These are phyloP conservation scores for Poeciliopsis turneri DNA, from an alignment of 2,797 vertebrate species.

Conservation along the genomic window DNA sequence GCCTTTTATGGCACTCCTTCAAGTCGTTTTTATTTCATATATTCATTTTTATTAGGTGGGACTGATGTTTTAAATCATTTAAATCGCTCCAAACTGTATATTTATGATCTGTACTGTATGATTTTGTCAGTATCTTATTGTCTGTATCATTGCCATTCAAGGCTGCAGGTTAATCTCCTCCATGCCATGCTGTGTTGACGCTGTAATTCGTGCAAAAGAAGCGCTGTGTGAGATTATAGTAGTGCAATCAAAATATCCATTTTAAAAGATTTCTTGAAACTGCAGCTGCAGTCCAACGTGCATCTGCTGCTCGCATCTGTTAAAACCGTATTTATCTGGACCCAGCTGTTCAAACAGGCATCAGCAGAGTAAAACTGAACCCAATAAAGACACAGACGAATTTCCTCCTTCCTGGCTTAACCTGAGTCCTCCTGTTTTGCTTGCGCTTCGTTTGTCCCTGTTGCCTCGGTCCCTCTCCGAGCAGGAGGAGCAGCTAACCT, in stretches of 20 bases:
- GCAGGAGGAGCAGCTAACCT: conserved; percentile 14
- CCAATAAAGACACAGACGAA: conserved; percentile 11
- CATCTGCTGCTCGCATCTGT: neutral
- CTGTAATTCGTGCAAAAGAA: neutral
- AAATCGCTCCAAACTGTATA: too few relatives aligned
- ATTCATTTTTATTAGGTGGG: too few relatives aligned
- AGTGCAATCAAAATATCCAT: neutral
- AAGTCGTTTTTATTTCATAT: too few relatives aligned
- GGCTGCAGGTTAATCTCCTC: neutral
- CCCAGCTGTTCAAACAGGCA: neutral
- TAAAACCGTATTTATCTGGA: neutral
- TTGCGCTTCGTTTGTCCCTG: conserved; percentile 12
- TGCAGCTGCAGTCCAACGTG: neutral
- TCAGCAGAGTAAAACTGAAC: neutral
- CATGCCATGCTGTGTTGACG: neutral
- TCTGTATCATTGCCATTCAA: neutral
- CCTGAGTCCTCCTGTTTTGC: conserved; percentile 14
- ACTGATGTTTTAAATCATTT: too few relatives aligned
- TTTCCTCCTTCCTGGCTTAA: conserved; percentile 10
- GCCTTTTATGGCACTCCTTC: too few relatives aligned
- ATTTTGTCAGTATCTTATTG: too few relatives aligned
- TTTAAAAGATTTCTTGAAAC: neutral
- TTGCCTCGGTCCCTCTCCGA: conserved; percentile 2
- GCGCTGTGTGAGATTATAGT: neutral
- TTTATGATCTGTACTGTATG: too few relatives aligned